A percentile compares a stretch with the other conserved stretches of the same genome.
Conservation (phyloP, 2,888 invertebrate genomes). For the Schrankia costaestrigalis region DNA sequence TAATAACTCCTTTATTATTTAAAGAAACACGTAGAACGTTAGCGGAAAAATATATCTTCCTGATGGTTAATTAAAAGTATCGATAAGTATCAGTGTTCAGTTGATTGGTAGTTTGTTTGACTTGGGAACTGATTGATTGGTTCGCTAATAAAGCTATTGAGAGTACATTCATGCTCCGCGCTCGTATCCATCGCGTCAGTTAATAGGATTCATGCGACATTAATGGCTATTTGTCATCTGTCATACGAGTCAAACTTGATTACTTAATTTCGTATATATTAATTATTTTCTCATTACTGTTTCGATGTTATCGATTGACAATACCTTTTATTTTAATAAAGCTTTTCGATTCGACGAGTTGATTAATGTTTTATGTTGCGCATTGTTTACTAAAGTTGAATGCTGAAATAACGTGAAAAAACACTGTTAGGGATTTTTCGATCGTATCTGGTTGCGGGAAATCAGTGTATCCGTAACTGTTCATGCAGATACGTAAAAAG, state of each 20-base stretch:
- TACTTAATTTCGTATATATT: conserved; percentile 56
- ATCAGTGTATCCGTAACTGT: too few species aligned
- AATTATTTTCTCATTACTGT: conserved; percentile 32
- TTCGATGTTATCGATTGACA: conserved; percentile 9
- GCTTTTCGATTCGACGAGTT: conserved; percentile 1
- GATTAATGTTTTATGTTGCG: conserved; percentile 1
- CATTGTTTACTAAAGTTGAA: too few species aligned
- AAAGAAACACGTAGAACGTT: conserved; percentile 21
- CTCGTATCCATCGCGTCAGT: conserved; percentile 40
- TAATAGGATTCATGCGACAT: conserved; percentile 58
- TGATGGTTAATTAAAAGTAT: conserved; percentile 34
- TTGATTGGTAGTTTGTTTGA: conserved; percentile 60
- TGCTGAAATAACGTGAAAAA: background rate
- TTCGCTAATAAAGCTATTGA: conserved; percentile 59
- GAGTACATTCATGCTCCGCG: conserved; percentile 39
- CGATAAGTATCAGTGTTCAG: conserved; percentile 40
- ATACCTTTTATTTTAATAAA: conserved; percentile 17
- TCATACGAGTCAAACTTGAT: conserved; percentile 62
- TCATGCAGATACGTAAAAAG: too few species aligned
- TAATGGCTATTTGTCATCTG: conserved; percentile 72
- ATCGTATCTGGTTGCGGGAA: too few species aligned
- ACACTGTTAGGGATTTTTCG: too few species aligned
- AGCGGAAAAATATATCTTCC: conserved; percentile 22
- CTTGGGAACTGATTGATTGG: conserved; percentile 56
- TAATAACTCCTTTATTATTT: conserved; percentile 21